A percentile compares a stretch with the other conserved stretches of the same genome.
phyloP scores from a whole-genome alignment of 2,797 vertebrate genomes.

The Enteromius viviparus region DNA sequence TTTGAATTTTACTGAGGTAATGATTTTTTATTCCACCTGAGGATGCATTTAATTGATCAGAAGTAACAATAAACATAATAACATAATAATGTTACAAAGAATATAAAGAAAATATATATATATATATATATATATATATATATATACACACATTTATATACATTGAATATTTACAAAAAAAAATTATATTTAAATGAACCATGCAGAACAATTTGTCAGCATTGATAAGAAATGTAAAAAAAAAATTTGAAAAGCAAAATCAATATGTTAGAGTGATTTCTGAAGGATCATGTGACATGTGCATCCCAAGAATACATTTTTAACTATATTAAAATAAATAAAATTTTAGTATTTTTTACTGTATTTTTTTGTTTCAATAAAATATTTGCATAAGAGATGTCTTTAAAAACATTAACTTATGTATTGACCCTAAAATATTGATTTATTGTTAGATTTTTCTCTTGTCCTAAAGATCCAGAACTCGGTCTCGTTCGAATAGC shows the following conservation, averaged over 20 bases:
- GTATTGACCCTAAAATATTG: neutral
- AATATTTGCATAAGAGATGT: too few species aligned
- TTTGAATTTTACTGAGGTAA: too few species aligned
- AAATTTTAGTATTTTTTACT: neutral
- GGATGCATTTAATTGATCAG: neutral
- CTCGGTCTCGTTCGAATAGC: slow-evolving; percentile 89
- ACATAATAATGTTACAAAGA: neutral
- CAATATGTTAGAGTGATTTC: neutral
- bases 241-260: neutral
- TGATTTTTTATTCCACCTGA: neutral
- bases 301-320: neutral
- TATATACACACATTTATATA: too few species aligned
- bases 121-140: neutral
- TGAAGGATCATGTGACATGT: neutral
- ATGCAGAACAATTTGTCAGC: neutral
- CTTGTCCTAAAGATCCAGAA: slow-evolving; percentile 74
- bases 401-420: neutral
- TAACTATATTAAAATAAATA: neutral
- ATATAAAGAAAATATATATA: too few species aligned
- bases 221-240: too few species aligned
- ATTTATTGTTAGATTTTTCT: neutral
- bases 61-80: neutral
- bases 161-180: too few species aligned
- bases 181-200: neutral
- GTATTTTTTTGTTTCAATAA: neutral